phyloP scores from a whole-genome alignment of 1,140 invertebrate genomes.

The Drosophila trapezifrons region DNA sequence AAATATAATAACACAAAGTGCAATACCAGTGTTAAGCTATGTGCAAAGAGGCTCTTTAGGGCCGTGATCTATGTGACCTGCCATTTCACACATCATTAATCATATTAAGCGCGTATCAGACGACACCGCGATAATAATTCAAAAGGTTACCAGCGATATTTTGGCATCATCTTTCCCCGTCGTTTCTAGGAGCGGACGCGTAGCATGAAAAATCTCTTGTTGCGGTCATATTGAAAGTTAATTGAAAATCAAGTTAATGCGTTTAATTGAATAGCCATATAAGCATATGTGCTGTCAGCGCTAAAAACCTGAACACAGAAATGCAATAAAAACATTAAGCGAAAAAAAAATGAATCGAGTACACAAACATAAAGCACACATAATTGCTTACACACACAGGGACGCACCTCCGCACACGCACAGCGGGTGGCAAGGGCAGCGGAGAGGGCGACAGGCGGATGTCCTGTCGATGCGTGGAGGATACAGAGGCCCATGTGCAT shows the following conservation, averaged over 20 bases:
- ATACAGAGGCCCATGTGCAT: conserved; percentile 65
- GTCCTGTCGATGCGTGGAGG: conserved; percentile 48
- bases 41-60: too few species aligned
- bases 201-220: conserved; percentile 63
- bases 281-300: conserved; percentile 58
- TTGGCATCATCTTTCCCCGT: conserved; percentile 34
- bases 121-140: conserved; percentile 10
- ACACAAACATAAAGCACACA: conserved; percentile 54
- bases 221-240: conserved; percentile 73
- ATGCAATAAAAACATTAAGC: conserved; percentile 75
- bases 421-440: conserved; percentile 34
- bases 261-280: conserved; percentile 73
- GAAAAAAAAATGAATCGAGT: conserved; percentile 50
- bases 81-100: conserved; percentile 42
- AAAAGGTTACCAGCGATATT: conserved; percentile 18
- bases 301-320: conserved; percentile 69
- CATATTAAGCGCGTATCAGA: conserved; percentile 1
- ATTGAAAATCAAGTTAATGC: conserved; percentile 83
- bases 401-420: conserved; percentile 22
- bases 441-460: conserved; percentile 16
- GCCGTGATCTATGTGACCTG: conserved; percentile 13
- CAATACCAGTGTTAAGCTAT: background rate
- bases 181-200: conserved; percentile 30
- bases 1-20: background rate
- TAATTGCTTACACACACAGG: conserved; percentile 58